Evolutionary conservation across 1,140 invertebrate genomes (phyloP), one percentile per base, ranked within the genome.

Genomic region (Armadillidium nasatum): DNA sequence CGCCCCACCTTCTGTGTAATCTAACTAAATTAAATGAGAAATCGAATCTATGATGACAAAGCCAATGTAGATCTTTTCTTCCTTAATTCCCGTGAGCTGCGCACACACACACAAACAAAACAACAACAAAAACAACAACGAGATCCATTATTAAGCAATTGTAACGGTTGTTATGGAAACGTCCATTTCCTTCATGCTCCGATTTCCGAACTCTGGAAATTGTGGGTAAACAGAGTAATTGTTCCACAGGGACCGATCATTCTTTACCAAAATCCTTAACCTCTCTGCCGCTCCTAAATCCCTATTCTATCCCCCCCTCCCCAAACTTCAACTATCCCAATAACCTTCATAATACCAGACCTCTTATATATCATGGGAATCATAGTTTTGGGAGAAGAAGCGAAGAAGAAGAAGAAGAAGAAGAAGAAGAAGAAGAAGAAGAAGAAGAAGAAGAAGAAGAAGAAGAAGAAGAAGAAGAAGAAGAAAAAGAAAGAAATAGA

Each of bases 101-200:
- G 11, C 7, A 15, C 3, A 60, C 11, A 60, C 50, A 60, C 11
- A 15, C 11, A 60, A 1, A 60, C 50, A 60, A 60, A 13, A 60
- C 50, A 60, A 13, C 1, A 13, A 60, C 7, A 60, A 13, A 2
- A 13, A 60, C 50, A 60, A 13, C 11, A 13, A 60, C 50, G 19
- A 19, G 50, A 60, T 60, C 50, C 50, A 60, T 60, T 60, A 60
- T 60, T 13, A 60, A 60, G 50, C 19, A 60, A 60, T 60, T 60
- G 50, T 60, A 13, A 60, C 50, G 50, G 50, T 60, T 60, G 50
- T 60, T 19, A 60, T 60, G 50, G 50, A 60, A 19, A 60, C 50
- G 50, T 60, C 50, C 11, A 19, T 7, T 60, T 19, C 19, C 50
- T 60, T 60, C 50, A 60, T 60, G 50, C 50, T 60, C 50, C 50